Percentiles rank a stretch among this genome's conserved stretches.
phyloP scores from a whole-genome alignment of 1,140 invertebrate species.

The Tetragonula clypearis region DNA sequence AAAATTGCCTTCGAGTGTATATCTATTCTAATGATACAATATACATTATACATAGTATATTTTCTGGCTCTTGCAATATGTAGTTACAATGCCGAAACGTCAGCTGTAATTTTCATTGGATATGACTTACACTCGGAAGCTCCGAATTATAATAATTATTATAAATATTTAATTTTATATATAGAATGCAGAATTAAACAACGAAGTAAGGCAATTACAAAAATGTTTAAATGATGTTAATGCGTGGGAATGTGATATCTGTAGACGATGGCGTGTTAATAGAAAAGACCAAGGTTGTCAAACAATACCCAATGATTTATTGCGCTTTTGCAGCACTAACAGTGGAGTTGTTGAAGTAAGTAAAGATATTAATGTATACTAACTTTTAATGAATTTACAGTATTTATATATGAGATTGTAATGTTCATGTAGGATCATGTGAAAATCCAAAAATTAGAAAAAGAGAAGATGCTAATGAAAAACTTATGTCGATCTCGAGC shows the following conservation, averaged over 20 bases:
- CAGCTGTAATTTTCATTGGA: neutral
- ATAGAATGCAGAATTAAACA: constrained; percentile 63
- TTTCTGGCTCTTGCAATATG: no score
- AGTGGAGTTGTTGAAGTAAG: constrained; percentile 74
- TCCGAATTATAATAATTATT: neutral
- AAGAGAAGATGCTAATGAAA: constrained; percentile 68
- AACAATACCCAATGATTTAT: constrained; percentile 56
- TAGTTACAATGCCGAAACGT: neutral
- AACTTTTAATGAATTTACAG: neutral
- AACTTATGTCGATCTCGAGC: constrained; percentile 65
- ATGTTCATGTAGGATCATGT: constrained; percentile 62
- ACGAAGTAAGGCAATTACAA: constrained; percentile 59
- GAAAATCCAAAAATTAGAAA: constrained; percentile 68
- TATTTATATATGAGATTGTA: neutral
- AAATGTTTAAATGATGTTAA: constrained; percentile 49
- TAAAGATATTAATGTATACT: constrained; percentile 8
- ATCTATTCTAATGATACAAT: neutral
- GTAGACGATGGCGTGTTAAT: constrained; percentile 64
- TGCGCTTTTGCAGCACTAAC: constrained; percentile 63
- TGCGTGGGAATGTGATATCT: constrained; percentile 69
- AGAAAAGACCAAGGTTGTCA: constrained; percentile 69
- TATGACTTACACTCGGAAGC: neutral
- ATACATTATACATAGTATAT: no score
- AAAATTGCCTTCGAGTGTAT: neutral
- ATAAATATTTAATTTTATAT: constrained; percentile 28